Conservation (phyloP, 2,113 vertebrate species). For the Pseudonaja textilis region DNA sequence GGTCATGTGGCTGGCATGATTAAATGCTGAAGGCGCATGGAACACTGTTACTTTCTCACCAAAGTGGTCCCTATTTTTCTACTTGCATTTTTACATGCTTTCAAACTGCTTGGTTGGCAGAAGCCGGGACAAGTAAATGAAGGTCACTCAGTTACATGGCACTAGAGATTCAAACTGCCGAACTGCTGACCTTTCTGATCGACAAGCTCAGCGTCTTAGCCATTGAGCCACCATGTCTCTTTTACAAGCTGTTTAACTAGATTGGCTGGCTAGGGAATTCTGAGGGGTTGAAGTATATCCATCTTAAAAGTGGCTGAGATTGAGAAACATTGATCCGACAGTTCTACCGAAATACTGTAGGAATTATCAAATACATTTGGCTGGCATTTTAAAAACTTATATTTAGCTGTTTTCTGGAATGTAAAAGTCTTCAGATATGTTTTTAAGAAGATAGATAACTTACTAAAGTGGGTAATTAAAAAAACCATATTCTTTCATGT, state of each 20-base stretch:
- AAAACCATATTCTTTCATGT: background rate
- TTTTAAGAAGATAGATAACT: background rate
- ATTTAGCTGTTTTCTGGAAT: background rate
- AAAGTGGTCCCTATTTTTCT: too few relatives aligned
- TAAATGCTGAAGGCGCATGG: too few relatives aligned
- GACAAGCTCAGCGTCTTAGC: too few relatives aligned
- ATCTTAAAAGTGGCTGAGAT: background rate
- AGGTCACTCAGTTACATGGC: too few relatives aligned
- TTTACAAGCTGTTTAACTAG: background rate
- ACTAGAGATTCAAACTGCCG: too few relatives aligned
- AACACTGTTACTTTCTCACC: too few relatives aligned
- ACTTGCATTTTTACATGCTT: too few relatives aligned
- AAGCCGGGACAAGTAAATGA: too few relatives aligned
- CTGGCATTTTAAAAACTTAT: background rate
- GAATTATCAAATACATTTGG: background rate
- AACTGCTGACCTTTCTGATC: too few relatives aligned
- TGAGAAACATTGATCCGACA: background rate
- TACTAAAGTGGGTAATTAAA: background rate
- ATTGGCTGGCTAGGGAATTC: background rate
- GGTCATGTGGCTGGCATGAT: too few relatives aligned
- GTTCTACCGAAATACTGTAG: background rate
- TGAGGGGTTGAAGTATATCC: background rate
- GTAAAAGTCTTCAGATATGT: background rate
- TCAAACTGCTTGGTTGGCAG: too few relatives aligned
- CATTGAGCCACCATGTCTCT: too few relatives aligned